Percentiles rank a stretch among this genome's conserved stretches.
These are phyloP conservation scores for Neria commutata DNA, from an alignment of 2,888 invertebrate species.

Conservation along the genomic window DNA sequence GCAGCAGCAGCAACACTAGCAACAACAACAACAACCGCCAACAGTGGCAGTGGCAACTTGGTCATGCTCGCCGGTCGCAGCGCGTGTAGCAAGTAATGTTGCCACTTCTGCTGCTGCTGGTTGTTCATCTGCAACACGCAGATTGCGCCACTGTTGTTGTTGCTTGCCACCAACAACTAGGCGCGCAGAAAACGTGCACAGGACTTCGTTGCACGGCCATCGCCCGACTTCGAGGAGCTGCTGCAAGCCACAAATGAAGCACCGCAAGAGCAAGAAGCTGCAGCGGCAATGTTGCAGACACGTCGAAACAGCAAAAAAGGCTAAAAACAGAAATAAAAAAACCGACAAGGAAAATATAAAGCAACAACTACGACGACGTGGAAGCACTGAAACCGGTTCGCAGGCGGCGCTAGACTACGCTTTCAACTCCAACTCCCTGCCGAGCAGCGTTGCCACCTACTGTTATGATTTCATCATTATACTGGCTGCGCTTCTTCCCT, in stretches of 20 bases:
- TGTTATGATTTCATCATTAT: slow-evolving; percentile 49
- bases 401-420: too few species aligned
- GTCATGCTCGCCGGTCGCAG: too few species aligned
- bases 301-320: too few species aligned
- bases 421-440: too few species aligned
- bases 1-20: not conserved
- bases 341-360: too few species aligned
- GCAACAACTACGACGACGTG: slow-evolving; percentile 7
- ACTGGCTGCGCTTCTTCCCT: slow-evolving; percentile 17
- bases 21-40: slow-evolving; percentile 10
- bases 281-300: not conserved
- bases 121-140: slow-evolving; percentile 25
- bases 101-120: not conserved
- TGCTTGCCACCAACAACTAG: slow-evolving; percentile 56
- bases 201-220: not conserved
- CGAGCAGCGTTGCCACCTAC: slow-evolving; percentile 33
- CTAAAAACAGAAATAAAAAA: too few species aligned
- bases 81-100: too few species aligned
- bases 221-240: not conserved
- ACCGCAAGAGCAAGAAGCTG: not conserved
- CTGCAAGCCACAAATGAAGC: not conserved
- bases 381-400: slow-evolving; percentile 17
- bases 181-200: not conserved
- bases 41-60: not conserved
- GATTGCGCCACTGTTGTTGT: slow-evolving; percentile 59